Conservation (phyloP, 1,140 invertebrate genomes). For the Drosophila jambulina region DNA sequence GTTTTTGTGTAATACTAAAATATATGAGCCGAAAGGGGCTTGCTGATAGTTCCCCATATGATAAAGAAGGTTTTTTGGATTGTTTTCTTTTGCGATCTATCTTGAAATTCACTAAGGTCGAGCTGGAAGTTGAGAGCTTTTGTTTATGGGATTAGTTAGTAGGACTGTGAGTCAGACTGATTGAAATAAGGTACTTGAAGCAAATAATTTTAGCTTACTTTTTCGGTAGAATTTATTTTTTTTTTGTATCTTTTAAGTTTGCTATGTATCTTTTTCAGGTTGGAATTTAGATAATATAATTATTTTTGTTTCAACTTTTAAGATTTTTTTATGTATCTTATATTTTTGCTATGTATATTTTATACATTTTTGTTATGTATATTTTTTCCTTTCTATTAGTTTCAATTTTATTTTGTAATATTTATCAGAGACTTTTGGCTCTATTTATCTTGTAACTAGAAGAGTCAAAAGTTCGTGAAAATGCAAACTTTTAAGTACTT, state of each 20-base stretch:
- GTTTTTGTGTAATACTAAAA: slow-evolving; percentile 15
- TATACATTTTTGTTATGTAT: too few relatives aligned
- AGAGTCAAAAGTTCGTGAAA: neutral
- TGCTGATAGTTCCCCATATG: neutral
- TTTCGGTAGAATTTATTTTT: neutral
- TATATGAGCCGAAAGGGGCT: neutral
- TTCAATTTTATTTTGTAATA: neutral
- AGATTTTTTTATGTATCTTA: neutral
- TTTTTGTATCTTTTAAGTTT: neutral
- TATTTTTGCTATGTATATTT: neutral
- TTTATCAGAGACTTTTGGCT: neutral
- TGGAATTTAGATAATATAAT: neutral
- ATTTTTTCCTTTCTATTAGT: too few relatives aligned
- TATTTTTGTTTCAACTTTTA: too few relatives aligned
- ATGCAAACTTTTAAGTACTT: neutral
- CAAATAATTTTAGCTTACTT: neutral
- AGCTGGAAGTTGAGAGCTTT: neutral
- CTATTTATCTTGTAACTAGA: neutral
- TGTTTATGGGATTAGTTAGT: slow-evolving; percentile 10
- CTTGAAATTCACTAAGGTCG: slow-evolving; percentile 7
- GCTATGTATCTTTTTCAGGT: neutral
- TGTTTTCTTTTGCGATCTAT: slow-evolving; percentile 18
- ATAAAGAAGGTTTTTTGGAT: slow-evolving; percentile 4
- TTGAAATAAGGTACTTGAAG: neutral
- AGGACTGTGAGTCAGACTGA: slow-evolving; percentile 1